Base-by-base conservation (phyloP, 1,140 invertebrate genomes). In the Metopolophium dirhodum region DNA sequence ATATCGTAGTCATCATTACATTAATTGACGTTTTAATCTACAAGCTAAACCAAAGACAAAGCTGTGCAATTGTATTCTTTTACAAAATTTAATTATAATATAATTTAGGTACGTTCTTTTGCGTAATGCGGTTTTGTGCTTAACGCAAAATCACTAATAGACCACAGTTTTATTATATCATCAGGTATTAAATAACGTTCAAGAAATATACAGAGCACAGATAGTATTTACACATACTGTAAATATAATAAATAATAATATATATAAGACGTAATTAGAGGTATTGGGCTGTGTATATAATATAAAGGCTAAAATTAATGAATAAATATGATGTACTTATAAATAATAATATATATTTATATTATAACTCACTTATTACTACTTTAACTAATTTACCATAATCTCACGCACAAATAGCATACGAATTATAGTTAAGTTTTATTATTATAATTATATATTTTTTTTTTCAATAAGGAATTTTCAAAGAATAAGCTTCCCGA, bases 21-120 rank as follows among this genome's bases (percentile, higher is more conserved):
- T 89, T 89, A 89, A 89, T 89, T 89, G 87, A 89, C 87, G 49
- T 89, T 30, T 87, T 87, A 89, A 89, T 54, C 87, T 89, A 89
- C 87, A 54, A 89, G 88, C 49, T 89, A 89, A 57, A 89, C n/a
- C 20, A 37, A 57, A 89, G 20, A 89, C 87, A 51, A 89, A 89
- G 88, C 35, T 37, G 49, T 57, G 88, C 88, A 26, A 57, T 89
- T 57, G 23, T 49, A 37, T 89, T 26, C 14, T 89, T 57, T 89
- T 57, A 37, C 49, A 37, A 47, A 14, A 87, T 86, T n/a, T n/a
- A 54, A 87, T 54, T 37, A 89, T 89, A 89, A 87, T 49, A 89
- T 37, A 35, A 37, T 54, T 54, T 23, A 89, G n/a, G 23, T 37
- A 35, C 83, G 47, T 87, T n/a, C 86, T 26, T 87, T 49, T 20